A percentile compares a stretch with the other conserved stretches of the same genome.
Evolutionary conservation across 2,888 invertebrate genomes (phyloP).

Genomic region (Rhagophthalmus giganteus): DNA sequence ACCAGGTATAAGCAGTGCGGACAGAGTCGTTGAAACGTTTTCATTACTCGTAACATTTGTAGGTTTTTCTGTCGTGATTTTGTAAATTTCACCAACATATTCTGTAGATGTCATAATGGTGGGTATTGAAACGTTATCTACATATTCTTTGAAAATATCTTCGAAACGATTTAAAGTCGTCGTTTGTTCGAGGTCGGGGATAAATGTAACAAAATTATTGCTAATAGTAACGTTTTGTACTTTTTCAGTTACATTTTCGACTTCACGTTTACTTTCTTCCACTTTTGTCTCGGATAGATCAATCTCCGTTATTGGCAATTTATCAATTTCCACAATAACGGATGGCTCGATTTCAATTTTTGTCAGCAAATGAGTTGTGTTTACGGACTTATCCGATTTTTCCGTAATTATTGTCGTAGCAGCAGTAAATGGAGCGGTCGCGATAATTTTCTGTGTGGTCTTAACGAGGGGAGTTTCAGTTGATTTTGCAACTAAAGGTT

Average conservation of each 20-base stretch:
- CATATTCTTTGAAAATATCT: constrained; percentile 39
- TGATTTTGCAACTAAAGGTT: constrained; percentile 24
- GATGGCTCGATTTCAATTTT: constrained; percentile 14
- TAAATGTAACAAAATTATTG: background rate
- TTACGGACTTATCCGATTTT: background rate
- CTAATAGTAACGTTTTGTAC: background rate
- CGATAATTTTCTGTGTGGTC: background rate
- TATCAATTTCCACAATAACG: background rate
- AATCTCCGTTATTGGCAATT: background rate
- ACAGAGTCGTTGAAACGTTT: constrained; percentile 59
- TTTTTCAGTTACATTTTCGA: background rate
- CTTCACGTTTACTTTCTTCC: background rate
- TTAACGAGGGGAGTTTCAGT: background rate
- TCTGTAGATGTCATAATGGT: constrained; percentile 3
- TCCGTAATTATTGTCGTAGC: constrained; percentile 2
- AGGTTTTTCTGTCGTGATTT: background rate
- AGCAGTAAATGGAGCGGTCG: background rate
- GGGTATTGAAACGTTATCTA: constrained; percentile 35
- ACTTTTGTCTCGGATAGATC: background rate
- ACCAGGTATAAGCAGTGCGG: constrained; percentile 66
- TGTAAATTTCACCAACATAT: background rate
- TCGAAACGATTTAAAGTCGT: constrained; percentile 31
- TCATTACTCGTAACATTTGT: constrained; percentile 1
- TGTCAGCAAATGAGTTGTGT: constrained; percentile 5
- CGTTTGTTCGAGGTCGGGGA: constrained; percentile 4